phyloP scores from a whole-genome alignment of 2,888 invertebrate species.

The Epistrophe grossulariae region DNA sequence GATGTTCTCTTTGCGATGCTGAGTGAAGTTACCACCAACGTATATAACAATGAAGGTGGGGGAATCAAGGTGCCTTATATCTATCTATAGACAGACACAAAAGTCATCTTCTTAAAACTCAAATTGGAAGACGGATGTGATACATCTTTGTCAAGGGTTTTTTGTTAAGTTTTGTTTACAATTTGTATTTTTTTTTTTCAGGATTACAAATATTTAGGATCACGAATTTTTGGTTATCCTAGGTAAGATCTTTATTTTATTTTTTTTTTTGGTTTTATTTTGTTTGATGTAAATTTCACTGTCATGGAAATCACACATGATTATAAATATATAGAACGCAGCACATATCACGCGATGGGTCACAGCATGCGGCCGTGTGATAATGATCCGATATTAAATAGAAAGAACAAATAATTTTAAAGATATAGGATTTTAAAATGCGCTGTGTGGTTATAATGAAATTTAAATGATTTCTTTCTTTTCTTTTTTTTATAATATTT shows the following conservation, averaged over 20 bases:
- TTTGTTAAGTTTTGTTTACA: slow-evolving; percentile 33
- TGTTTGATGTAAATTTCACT: slow-evolving; percentile 58
- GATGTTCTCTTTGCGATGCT: slow-evolving; percentile 46
- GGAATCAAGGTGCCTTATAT: slow-evolving; percentile 19
- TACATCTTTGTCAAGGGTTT: slow-evolving; percentile 72
- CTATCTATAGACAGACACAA: slow-evolving; percentile 8
- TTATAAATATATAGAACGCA: slow-evolving; percentile 27
- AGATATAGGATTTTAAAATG: slow-evolving; percentile 28
- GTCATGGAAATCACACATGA: slow-evolving; percentile 53
- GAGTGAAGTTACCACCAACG: slow-evolving; percentile 71
- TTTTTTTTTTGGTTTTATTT: slow-evolving; percentile 46
- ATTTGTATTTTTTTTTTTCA: slow-evolving; percentile 35
- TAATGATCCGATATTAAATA: slow-evolving; percentile 16
- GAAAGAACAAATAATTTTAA: slow-evolving; percentile 30
- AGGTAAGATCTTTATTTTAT: slow-evolving; percentile 37
- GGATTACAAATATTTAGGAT: slow-evolving; percentile 56
- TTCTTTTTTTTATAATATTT: slow-evolving; percentile 28
- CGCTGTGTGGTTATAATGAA: slow-evolving; percentile 36
- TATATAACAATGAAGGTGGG: background rate
- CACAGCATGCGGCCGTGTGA: slow-evolving; percentile 63
- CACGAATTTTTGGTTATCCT: slow-evolving; percentile 62
- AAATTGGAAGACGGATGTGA: slow-evolving; percentile 66
- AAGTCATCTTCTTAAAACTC: slow-evolving; percentile 20
- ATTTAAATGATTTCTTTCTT: slow-evolving; percentile 18
- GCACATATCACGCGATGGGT: slow-evolving; percentile 63